A percentile compares a stretch with the other conserved stretches of the same genome.
Evolutionary conservation across 2,113 vertebrate genomes (phyloP).

Genomic region (Phaethon lepturus): DNA sequence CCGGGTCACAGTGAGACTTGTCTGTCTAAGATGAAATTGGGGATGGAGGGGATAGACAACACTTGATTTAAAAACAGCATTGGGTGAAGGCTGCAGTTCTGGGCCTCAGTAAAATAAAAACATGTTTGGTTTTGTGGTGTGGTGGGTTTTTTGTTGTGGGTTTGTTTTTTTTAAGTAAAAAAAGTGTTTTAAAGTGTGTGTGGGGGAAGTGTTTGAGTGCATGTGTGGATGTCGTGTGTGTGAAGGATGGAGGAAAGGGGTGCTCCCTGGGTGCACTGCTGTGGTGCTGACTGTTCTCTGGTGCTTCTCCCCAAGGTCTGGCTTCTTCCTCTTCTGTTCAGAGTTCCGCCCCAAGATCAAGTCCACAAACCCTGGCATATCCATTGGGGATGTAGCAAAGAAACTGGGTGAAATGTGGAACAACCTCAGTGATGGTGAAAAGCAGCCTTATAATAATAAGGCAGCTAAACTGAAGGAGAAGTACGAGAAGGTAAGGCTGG

Average conservation of each 20-base stretch:
- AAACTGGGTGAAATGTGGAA: slow-evolving; percentile 91
- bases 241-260: neutral
- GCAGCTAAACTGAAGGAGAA: slow-evolving; percentile 91
- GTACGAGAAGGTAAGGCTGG: slow-evolving; percentile 84
- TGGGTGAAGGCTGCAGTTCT: neutral
- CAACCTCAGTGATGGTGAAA: slow-evolving; percentile 83
- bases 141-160: no score
- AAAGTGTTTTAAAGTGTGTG: rapidly evolving
- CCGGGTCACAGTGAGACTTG: neutral
- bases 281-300: neutral
- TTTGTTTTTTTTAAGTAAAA: neutral
- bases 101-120: neutral
- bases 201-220: rapidly evolving
- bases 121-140: neutral
- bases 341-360: slow-evolving; percentile 90
- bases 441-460: slow-evolving; percentile 88
- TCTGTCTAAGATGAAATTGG: neutral
- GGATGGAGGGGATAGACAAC: neutral
- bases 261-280: rapidly evolving
- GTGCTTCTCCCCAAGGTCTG: slow-evolving; percentile 77
- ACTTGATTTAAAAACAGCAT: neutral
- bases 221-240: neutral
- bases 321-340: slow-evolving; percentile 89
- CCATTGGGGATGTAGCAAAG: slow-evolving; percentile 88
- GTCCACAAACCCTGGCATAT: slow-evolving; percentile 85